These are phyloP conservation scores for Ammodytes dubius DNA, from an alignment of 2,113 vertebrate species.

Conservation along the genomic window DNA sequence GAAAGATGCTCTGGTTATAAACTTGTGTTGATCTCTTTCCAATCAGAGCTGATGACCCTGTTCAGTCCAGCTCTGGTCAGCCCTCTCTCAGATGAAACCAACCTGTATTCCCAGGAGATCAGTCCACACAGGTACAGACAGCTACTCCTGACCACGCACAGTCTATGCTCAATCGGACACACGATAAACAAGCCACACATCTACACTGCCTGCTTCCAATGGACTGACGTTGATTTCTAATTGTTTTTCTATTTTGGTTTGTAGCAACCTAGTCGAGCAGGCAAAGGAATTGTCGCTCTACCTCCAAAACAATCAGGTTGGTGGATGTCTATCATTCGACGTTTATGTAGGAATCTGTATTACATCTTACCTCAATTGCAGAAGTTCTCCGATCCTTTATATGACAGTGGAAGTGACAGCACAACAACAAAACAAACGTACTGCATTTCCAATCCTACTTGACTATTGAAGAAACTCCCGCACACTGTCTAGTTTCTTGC, in stretches of 20 bases:
- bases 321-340: background rate
- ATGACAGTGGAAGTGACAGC: too few relatives aligned
- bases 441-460: too few relatives aligned
- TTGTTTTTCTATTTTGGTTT: background rate
- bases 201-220: background rate
- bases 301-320: conserved; percentile 69
- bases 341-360: too few relatives aligned
- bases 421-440: too few relatives aligned
- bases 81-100: conserved; percentile 37
- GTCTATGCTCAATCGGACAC: background rate
- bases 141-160: background rate
- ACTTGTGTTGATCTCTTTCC: conserved; percentile 2
- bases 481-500: too few relatives aligned
- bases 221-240: too few relatives aligned
- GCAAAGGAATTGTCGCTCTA: conserved; percentile 58
- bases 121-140: conserved; percentile 61
- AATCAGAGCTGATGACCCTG: conserved; percentile 77
- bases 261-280: conserved; percentile 69
- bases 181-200: background rate
- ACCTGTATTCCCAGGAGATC: conserved; percentile 10
- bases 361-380: too few relatives aligned
- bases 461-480: too few relatives aligned
- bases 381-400: too few relatives aligned
- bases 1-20: background rate
- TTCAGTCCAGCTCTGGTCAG: conserved; percentile 74